Conservation (phyloP, 53 echinoderm and acorn worm genomes). For the Actinopyga echinites region DNA sequence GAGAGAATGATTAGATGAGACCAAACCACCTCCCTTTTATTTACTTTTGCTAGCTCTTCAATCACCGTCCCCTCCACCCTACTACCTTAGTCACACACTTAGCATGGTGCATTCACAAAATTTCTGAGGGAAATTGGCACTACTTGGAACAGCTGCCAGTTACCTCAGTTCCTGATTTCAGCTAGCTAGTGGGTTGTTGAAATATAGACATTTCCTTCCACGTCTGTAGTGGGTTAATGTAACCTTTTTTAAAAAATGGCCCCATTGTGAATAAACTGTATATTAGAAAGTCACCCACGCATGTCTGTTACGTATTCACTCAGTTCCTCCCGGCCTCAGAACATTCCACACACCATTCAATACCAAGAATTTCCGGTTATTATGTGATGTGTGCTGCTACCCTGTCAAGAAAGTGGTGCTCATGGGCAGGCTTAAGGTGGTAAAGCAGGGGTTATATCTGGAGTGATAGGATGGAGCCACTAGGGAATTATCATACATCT, state of each 20-base stretch:
- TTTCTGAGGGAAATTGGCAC: background rate
- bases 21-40: too few relatives aligned
- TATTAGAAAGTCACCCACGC: background rate
- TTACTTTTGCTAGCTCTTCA: too few relatives aligned
- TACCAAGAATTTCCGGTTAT: background rate
- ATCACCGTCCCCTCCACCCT: too few relatives aligned
- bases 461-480: background rate
- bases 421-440: background rate
- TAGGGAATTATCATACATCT: too few relatives aligned
- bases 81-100: background rate
- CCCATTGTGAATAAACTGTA: background rate
- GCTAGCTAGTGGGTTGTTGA: conserved; percentile 11
- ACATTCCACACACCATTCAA: conserved; percentile 11
- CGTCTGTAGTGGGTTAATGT: background rate
- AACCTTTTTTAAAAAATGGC: conserved; percentile 13
- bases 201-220: conserved; percentile 20
- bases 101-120: background rate
- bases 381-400: conserved; percentile 1
- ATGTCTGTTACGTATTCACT: background rate
- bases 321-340: background rate
- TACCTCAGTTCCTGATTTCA: background rate
- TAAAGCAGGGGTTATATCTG: conserved; percentile 1
- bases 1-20: too few relatives aligned
- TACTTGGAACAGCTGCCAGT: background rate
- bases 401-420: background rate